Evolutionary conservation across 1,140 invertebrate species (phyloP).

Genomic region (Drosophila willistoni): DNA sequence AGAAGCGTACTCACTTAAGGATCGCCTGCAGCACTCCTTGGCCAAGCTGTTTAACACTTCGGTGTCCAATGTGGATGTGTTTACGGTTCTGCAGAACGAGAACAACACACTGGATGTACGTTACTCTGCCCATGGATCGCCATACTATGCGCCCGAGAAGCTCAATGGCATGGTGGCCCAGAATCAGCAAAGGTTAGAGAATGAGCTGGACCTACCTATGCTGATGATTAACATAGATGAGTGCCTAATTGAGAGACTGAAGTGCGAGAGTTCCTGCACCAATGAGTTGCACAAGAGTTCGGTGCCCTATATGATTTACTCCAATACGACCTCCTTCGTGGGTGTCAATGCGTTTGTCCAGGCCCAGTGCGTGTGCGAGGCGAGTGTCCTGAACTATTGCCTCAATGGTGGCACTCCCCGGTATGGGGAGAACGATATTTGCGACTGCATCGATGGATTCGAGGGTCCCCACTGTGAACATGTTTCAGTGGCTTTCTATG

Average conservation of each 20-base stretch:
- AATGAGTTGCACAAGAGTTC: constrained; percentile 89
- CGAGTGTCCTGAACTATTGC: constrained; percentile 85
- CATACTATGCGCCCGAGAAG: constrained; percentile 93
- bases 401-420: constrained; percentile 88
- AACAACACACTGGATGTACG: constrained; percentile 89
- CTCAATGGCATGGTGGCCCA: constrained; percentile 90
- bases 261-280: constrained; percentile 89
- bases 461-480: constrained; percentile 95
- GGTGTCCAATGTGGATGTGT: constrained; percentile 94
- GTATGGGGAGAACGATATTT: constrained; percentile 84
- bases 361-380: constrained; percentile 89
- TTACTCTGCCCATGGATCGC: constrained; percentile 95
- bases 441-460: constrained; percentile 88
- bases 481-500: constrained; percentile 93
- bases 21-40: constrained; percentile 88
- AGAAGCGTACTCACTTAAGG: constrained; percentile 88
- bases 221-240: constrained; percentile 94
- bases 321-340: constrained; percentile 95
- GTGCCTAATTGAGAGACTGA: constrained; percentile 90
- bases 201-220: constrained; percentile 88
- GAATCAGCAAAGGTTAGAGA: constrained; percentile 88
- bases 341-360: constrained; percentile 92
- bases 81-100: constrained; percentile 91
- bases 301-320: constrained; percentile 91
- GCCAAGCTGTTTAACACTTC: constrained; percentile 90